Conservation (phyloP, 2,888 invertebrate genomes). For the Nemurella pictetii region DNA sequence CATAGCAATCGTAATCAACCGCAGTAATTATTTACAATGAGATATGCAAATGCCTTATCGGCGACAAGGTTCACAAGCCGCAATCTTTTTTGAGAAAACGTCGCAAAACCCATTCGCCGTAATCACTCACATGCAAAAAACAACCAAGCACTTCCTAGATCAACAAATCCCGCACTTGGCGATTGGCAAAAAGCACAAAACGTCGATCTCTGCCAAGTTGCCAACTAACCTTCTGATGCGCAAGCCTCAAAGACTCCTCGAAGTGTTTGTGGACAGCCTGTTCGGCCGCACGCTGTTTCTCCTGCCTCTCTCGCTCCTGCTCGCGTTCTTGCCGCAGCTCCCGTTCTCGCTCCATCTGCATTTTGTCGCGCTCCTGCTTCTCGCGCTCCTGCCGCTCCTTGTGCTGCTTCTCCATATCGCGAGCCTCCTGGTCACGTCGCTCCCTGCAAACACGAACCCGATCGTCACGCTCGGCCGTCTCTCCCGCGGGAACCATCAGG, state of each 20-base stretch:
- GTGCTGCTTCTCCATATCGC: slow-evolving; percentile 65
- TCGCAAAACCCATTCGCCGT: neutral
- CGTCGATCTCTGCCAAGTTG: slow-evolving; percentile 30
- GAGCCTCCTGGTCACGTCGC: slow-evolving; percentile 69
- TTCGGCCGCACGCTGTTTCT: slow-evolving; percentile 58
- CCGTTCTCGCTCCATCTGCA: slow-evolving; percentile 47
- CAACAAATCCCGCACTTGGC: neutral
- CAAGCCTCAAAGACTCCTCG: slow-evolving; percentile 80
- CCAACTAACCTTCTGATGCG: slow-evolving; percentile 71
- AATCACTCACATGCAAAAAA: neutral
- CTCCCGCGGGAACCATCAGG: neutral
- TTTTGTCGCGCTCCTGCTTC: slow-evolving; percentile 53
- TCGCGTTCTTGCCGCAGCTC: slow-evolving; percentile 50
- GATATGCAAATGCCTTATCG: neutral
- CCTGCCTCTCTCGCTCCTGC: slow-evolving; percentile 64
- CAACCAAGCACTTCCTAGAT: slow-evolving; percentile 29
- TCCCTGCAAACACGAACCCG: slow-evolving; percentile 52
- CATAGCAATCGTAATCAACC: neutral
- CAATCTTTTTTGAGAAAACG: neutral
- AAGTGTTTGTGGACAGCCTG: slow-evolving; percentile 85
- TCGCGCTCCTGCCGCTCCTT: slow-evolving; percentile 52
- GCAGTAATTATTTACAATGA: neutral
- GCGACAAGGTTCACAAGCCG: neutral
- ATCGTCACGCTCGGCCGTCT: neutral
- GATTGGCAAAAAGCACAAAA: neutral